A percentile compares a stretch with the other conserved stretches of the same genome.
These are phyloP conservation scores for Gracilinanus agilis DNA, from an alignment of 2,113 vertebrate genomes.

Conservation along the genomic window DNA sequence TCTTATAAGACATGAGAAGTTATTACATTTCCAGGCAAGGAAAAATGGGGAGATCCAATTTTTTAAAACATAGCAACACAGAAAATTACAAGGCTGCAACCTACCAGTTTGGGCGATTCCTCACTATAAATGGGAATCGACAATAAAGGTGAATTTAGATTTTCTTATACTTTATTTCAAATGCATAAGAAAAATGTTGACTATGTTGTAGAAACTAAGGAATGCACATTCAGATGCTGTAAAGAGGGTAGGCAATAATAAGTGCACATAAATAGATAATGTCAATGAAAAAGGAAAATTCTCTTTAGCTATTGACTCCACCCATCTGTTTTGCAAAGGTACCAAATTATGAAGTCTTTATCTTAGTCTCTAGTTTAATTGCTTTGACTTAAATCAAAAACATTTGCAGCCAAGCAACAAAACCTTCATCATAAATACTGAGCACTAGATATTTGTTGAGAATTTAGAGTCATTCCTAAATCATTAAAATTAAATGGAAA, in stretches of 20 bases:
- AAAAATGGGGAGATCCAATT: not conserved
- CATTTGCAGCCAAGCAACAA: not conserved
- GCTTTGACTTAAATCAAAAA: conserved; percentile 42
- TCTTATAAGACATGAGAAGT: not conserved
- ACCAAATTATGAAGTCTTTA: conserved; percentile 27
- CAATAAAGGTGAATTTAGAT: not conserved
- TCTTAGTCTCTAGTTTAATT: conserved; percentile 38
- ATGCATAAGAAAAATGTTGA: not conserved
- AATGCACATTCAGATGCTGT: not conserved
- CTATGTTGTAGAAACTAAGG: not conserved
- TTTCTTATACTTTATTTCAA: not conserved
- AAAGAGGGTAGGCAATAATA: not conserved
- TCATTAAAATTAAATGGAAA: conserved; percentile 46
- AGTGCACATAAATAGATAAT: not conserved
- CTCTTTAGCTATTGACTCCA: not conserved
- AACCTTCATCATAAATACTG: not conserved
- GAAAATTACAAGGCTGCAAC: not conserved
- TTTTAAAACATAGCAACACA: not conserved
- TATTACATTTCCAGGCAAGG: not conserved
- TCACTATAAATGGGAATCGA: not conserved
- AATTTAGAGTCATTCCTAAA: conserved; percentile 34
- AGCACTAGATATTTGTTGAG: conserved; percentile 22
- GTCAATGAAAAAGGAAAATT: not conserved
- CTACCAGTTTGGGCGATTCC: not conserved
- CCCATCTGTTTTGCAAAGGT: not conserved